phyloP scores from a whole-genome alignment of 2,113 vertebrate species.

The Carollia perspicillata region DNA sequence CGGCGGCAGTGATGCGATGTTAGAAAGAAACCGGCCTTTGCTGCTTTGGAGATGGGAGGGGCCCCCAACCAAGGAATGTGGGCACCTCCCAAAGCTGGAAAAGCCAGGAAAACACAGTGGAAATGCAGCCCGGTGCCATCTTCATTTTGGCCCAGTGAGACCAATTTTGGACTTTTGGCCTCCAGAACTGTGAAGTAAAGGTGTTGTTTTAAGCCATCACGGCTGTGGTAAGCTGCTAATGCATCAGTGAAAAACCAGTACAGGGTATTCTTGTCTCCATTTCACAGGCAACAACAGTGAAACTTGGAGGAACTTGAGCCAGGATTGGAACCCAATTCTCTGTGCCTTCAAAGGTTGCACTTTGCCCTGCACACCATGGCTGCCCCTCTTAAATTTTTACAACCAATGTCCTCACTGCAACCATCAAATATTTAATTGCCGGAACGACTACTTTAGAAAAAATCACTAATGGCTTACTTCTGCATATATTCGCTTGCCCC shows the following conservation, averaged over 20 bases:
- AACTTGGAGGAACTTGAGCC: neutral
- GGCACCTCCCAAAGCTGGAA: neutral
- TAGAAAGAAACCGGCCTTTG: neutral
- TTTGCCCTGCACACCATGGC: neutral
- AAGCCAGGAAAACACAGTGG: neutral
- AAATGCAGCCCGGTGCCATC: neutral
- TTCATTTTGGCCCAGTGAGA: neutral
- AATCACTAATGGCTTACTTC: neutral
- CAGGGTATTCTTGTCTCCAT: neutral
- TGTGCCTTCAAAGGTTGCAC: neutral
- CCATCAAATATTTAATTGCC: constrained; percentile 57
- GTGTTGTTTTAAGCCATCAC: neutral
- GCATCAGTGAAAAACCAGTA: neutral
- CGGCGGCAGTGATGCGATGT: neutral
- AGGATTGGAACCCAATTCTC: neutral
- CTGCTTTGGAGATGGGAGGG: neutral
- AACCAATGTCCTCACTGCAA: constrained; percentile 16
- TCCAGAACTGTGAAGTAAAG: neutral
- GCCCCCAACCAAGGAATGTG: neutral
- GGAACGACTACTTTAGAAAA: constrained; percentile 38
- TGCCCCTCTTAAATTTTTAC: constrained; percentile 43
- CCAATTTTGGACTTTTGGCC: neutral
- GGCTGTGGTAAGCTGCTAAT: neutral
- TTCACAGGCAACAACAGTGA: neutral
- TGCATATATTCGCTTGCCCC: neutral